Evolutionary conservation across 2,113 vertebrate species (phyloP).

Genomic region (Neodontobutis hainanensis): DNA sequence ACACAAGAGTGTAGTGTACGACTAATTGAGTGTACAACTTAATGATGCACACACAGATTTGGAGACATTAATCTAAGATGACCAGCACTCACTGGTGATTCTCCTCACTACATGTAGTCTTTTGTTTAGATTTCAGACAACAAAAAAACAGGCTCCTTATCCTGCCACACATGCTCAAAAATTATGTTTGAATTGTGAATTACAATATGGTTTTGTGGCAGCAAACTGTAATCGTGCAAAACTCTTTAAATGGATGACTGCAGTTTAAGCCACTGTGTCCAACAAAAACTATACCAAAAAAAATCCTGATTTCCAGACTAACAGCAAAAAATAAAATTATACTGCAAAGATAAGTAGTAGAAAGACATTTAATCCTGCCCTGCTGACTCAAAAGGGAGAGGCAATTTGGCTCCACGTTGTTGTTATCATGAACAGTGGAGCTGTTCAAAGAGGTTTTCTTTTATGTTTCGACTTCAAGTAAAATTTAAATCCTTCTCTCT

Average conservation of each 20-base stretch:
- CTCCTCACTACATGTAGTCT: neutral
- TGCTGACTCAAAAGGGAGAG: slow-evolving; percentile 21
- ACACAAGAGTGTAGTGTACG: slow-evolving; percentile 24
- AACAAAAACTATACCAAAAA: neutral
- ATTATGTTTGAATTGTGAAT: slow-evolving; percentile 11
- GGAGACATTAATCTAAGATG: slow-evolving; percentile 7
- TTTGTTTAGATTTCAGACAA: neutral
- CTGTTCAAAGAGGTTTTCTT: slow-evolving; percentile 3
- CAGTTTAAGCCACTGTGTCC: slow-evolving; percentile 37
- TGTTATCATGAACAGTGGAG: slow-evolving; percentile 23
- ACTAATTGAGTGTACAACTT: slow-evolving; percentile 51
- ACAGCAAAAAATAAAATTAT: slow-evolving; percentile 5
- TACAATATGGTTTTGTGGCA: neutral
- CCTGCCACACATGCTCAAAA: neutral
- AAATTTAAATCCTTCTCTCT: neutral
- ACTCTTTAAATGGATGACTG: slow-evolving; percentile 18
- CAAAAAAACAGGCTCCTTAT: neutral
- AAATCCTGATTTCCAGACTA: neutral
- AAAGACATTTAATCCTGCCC: slow-evolving; percentile 21
- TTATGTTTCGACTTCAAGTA: neutral
- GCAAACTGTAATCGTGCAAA: slow-evolving; percentile 7
- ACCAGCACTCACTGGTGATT: neutral
- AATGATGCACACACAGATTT: slow-evolving; percentile 22
- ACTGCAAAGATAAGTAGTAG: slow-evolving; percentile 14
- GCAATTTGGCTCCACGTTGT: slow-evolving; percentile 11